phyloP scores from a whole-genome alignment of 1,140 invertebrate species.

The Meloidogyne hapla region DNA sequence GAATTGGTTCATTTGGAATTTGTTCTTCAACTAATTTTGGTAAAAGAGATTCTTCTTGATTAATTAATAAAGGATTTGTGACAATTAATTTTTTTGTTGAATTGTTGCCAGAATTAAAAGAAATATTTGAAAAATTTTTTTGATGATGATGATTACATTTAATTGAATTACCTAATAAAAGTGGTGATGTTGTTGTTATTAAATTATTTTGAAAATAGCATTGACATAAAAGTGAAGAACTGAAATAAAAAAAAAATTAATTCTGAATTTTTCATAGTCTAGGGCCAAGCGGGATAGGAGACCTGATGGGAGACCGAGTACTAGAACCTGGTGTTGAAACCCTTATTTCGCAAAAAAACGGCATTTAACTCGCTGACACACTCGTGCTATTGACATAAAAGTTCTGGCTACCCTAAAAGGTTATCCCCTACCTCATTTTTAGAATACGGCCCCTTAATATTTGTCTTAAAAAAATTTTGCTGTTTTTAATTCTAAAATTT shows the following conservation, averaged over 20 bases:
- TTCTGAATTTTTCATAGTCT: background rate
- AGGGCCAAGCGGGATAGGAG: too few relatives aligned
- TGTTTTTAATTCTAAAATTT: background rate
- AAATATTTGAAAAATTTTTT: conserved; percentile 4
- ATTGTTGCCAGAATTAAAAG: background rate
- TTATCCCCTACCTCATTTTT: too few relatives aligned
- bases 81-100: too few relatives aligned
- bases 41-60: background rate
- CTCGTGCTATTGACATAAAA: too few relatives aligned
- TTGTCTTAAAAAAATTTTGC: too few relatives aligned
- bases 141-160: background rate
- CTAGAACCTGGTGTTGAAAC: too few relatives aligned
- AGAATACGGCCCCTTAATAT: too few relatives aligned
- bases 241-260: background rate
- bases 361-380: too few relatives aligned
- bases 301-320: too few relatives aligned
- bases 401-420: too few relatives aligned
- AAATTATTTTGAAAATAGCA: background rate
- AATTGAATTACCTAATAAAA: conserved; percentile 7
- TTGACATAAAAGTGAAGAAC: background rate
- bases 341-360: too few relatives aligned
- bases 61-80: background rate
- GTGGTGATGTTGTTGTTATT: background rate
- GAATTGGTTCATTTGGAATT: background rate
- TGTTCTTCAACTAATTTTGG: conserved; percentile 8